Conservation (phyloP, 2,888 invertebrate genomes). For the Drosophila imparisetae region DNA sequence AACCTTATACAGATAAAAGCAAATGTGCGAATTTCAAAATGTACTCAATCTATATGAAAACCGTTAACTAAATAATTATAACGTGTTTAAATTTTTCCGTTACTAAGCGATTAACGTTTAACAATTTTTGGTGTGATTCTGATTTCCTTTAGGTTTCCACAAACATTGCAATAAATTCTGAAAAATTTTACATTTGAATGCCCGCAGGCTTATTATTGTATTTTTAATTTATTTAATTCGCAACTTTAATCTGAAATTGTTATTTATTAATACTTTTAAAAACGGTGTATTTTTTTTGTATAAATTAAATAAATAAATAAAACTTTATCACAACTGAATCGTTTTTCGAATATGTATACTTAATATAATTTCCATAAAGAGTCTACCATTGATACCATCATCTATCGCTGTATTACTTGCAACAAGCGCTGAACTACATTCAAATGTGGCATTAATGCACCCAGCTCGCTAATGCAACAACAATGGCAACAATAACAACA, state of each 20-base stretch:
- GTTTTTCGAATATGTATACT: background rate
- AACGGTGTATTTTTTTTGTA: background rate
- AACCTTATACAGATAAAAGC: too few species aligned
- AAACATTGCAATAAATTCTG: background rate
- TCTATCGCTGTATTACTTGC: background rate
- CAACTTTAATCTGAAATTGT: background rate
- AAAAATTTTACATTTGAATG: background rate
- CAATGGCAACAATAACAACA: conserved; percentile 21
- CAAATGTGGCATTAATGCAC: conserved; percentile 68
- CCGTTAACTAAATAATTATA: too few species aligned
- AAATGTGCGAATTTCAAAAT: too few species aligned
- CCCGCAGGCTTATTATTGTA: background rate
- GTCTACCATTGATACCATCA: background rate
- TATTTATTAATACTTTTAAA: background rate
- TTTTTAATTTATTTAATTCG: background rate
- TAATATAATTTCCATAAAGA: background rate
- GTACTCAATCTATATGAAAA: too few species aligned
- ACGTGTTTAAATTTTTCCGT: background rate
- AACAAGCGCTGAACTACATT: conserved; percentile 35
- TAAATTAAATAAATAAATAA: background rate
- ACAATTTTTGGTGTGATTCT: background rate
- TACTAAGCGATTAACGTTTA: background rate
- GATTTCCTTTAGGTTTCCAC: background rate
- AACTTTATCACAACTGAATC: background rate
- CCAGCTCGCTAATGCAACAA: conserved; percentile 62